Evolutionary conservation across 2,888 invertebrate species (phyloP).

Genomic region (Agriopis marginaria): DNA sequence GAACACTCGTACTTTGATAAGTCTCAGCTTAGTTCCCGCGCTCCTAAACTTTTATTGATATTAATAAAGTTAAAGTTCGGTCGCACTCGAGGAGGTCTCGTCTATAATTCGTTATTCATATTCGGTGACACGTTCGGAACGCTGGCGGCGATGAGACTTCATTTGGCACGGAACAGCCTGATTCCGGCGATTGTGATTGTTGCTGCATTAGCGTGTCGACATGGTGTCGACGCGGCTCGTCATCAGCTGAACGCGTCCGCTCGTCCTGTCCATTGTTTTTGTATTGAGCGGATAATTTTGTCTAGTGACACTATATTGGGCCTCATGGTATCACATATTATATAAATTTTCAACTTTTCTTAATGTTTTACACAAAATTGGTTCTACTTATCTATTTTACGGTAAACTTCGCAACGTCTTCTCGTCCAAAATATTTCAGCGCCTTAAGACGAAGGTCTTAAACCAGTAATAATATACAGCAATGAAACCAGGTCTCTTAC

Average conservation of each 20-base stretch:
- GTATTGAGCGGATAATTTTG: neutral
- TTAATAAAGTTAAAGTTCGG: conserved; percentile 55
- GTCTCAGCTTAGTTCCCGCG: conserved; percentile 43
- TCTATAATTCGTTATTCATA: conserved; percentile 66
- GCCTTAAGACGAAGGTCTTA: no score
- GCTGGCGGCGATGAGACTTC: conserved; percentile 53
- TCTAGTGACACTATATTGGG: neutral
- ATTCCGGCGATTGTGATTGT: conserved; percentile 28
- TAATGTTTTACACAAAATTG: no score
- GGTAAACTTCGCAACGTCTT: no score
- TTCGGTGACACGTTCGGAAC: conserved; percentile 61
- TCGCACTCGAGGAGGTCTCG: conserved; percentile 41
- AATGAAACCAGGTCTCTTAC: no score
- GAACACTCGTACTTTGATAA: conserved; percentile 42
- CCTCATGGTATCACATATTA: neutral
- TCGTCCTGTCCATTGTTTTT: neutral
- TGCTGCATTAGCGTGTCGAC: conserved; percentile 25
- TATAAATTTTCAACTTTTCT: no score
- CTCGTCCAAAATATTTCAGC: no score
- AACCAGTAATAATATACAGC: no score
- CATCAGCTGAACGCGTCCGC: neutral
- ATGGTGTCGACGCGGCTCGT: conserved; percentile 2
- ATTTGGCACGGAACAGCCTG: conserved; percentile 40
- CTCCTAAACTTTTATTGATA: conserved; percentile 52
- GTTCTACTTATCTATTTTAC: no score